Evolutionary conservation across 2,888 invertebrate genomes (phyloP), one percentile per base, ranked within the genome.

Genomic region (Tetragnatha montana): DNA sequence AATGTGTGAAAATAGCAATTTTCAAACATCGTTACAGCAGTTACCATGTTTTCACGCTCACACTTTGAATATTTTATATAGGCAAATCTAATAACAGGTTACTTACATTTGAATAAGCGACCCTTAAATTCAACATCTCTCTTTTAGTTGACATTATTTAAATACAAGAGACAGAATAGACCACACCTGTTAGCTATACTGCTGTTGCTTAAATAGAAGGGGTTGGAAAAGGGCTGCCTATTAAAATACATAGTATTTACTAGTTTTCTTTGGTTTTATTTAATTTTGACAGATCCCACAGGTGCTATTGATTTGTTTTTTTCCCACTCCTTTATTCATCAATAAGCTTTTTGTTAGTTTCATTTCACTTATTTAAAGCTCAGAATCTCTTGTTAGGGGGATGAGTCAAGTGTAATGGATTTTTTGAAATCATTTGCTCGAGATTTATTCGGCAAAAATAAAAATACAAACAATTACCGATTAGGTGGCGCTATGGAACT

Each of bases 41-140:
- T 60, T 8, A 60, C 6, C 14, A 60, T 10, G 12, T 10, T 60
- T 60, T 60, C 60, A 60, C 60, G 60, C 60, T 35, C 60, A 60
- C 60, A 60, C 14, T 4, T 60, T 80, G 80, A 68, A 80, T 80
- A 69, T 21, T 80, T 80, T n/a, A 80, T n/a, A 80, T 80, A 14
- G 8, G 6, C 17, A 80, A 69, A 80, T 69, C 69, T 47, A 69
- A 80, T 80, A 47, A 80, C 19, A 47, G 2, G 35, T 35, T 73
- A 82, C 82, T 82, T 82, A 82, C 82, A 19, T 82, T 82, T 47
- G 82, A 73, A 68, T 82, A 82, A 17, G 82, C 82, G 4, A 82
- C 82, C n/a, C 82, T 73, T 60, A 82, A 82, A 82, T 82, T 82
- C 21, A 49, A 80, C 35, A 47, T 69, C 51, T 47, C 80, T 8